Percentiles rank a stretch among this genome's conserved stretches.
These are phyloP conservation scores for Drosophila acutilabella DNA, from an alignment of 2,888 invertebrate species.

Conservation along the genomic window DNA sequence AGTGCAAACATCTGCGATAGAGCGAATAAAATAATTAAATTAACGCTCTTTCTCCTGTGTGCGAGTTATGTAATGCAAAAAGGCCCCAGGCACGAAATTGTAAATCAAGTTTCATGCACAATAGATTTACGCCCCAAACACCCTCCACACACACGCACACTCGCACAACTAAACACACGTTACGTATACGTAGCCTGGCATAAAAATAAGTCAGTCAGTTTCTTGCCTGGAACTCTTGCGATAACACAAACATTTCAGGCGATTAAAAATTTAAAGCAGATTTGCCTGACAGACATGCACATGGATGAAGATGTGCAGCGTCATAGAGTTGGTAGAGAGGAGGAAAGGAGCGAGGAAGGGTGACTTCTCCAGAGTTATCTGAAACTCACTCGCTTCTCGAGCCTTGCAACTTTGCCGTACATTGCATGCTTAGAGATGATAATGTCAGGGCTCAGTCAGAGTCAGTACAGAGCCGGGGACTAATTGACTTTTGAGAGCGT, in stretches of 20 bases:
- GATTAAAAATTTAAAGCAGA: conserved; percentile 64
- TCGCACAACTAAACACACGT: background rate
- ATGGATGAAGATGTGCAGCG: conserved; percentile 3
- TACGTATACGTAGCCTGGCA: conserved; percentile 18
- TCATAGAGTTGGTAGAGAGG: background rate
- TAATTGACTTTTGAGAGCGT: conserved; percentile 56
- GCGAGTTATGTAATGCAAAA: conserved; percentile 39
- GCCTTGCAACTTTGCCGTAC: conserved; percentile 38
- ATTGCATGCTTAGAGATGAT: conserved; percentile 54
- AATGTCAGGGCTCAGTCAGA: conserved; percentile 29
- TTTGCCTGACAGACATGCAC: conserved; percentile 46
- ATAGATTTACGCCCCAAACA: conserved; percentile 37
- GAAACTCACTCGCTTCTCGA: conserved; percentile 20
- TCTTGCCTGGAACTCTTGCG: conserved; percentile 31
- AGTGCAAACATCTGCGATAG: conserved; percentile 30
- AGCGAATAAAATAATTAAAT: conserved; percentile 61
- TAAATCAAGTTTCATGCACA: conserved; percentile 33
- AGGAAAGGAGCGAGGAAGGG: background rate
- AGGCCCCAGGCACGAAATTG: conserved; percentile 40
- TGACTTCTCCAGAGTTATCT: background rate
- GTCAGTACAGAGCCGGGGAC: conserved; percentile 20
- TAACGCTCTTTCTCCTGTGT: conserved; percentile 29
- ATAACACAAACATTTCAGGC: conserved; percentile 61
- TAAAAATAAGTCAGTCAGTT: conserved; percentile 23
- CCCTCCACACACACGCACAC: conserved; percentile 7